A percentile compares a stretch with the other conserved stretches of the same genome.
Conservation (phyloP, 2,797 vertebrate genomes). For the Mus spretus region DNA sequence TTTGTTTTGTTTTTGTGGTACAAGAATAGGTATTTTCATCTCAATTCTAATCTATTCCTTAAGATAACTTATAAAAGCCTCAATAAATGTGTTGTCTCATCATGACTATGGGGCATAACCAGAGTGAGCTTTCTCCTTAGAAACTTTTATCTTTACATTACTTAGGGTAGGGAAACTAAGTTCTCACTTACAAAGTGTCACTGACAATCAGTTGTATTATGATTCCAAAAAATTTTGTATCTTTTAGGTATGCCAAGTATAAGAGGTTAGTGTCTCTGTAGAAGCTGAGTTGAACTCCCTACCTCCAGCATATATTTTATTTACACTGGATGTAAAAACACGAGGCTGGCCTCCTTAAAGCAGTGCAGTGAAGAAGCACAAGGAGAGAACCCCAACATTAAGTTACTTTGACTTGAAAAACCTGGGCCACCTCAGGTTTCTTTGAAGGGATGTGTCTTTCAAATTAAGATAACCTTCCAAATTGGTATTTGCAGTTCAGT, state of each 20-base stretch:
- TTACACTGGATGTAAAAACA: not conserved
- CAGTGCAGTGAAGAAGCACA: not conserved
- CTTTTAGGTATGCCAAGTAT: slow-evolving; percentile 40
- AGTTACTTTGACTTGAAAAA: slow-evolving; percentile 21
- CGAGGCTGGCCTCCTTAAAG: not conserved
- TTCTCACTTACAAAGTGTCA: slow-evolving; percentile 56
- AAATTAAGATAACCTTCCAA: slow-evolving; percentile 37
- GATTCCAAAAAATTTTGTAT: not conserved
- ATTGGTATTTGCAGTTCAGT: not conserved
- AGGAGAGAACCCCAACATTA: not conserved
- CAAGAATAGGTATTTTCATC: not conserved
- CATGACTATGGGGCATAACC: not conserved
- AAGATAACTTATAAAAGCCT: not conserved
- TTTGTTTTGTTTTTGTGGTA: not conserved
- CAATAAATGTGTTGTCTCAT: not conserved
- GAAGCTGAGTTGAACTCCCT: not conserved
- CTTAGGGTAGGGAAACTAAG: slow-evolving; percentile 4
- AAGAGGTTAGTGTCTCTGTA: slow-evolving; percentile 36
- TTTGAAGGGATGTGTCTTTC: slow-evolving; percentile 54
- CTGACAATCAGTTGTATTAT: slow-evolving; percentile 47
- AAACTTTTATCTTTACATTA: slow-evolving; percentile 10
- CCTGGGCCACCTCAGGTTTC: slow-evolving; percentile 39
- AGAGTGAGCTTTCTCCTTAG: slow-evolving; percentile 49
- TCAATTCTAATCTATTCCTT: slow-evolving; percentile 58
- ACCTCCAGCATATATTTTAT: not conserved